Evolutionary conservation across 1,140 invertebrate genomes (phyloP).

Genomic region (Trichogramma pretiosum): DNA sequence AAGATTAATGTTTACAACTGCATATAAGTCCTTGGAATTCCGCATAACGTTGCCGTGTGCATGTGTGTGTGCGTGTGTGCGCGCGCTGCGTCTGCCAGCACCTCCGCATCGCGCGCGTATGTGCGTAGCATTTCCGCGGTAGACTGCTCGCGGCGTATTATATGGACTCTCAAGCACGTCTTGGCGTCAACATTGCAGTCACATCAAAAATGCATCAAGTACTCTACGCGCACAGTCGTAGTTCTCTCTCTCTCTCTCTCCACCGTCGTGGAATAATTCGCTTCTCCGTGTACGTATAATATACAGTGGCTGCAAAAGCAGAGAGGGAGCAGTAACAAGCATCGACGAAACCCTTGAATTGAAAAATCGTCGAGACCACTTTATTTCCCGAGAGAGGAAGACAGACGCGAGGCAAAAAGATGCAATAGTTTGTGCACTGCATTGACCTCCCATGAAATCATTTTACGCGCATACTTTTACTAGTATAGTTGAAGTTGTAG

Average conservation of each 20-base stretch:
- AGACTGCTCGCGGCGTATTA: conserved; percentile 1
- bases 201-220: conserved; percentile 17
- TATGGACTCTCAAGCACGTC: background rate
- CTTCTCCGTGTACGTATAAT: too few relatives aligned
- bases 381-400: conserved; percentile 10
- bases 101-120: too few relatives aligned
- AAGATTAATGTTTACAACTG: conserved; percentile 7
- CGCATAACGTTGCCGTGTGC: background rate
- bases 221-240: background rate
- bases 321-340: background rate
- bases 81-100: too few relatives aligned
- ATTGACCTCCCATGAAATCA: too few relatives aligned
- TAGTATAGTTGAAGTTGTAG: too few relatives aligned
- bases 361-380: conserved; percentile 9
- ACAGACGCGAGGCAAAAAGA: too few relatives aligned
- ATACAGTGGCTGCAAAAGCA: background rate
- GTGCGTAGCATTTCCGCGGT: background rate
- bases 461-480: too few relatives aligned
- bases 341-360: background rate
- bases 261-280: too few relatives aligned
- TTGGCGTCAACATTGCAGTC: conserved; percentile 6
- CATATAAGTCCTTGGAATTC: background rate
- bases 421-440: too few relatives aligned
- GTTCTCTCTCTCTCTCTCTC: too few relatives aligned
- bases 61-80: too few relatives aligned